phyloP scores from a whole-genome alignment of 2,797 vertebrate species.

The Microchirus variegatus region DNA sequence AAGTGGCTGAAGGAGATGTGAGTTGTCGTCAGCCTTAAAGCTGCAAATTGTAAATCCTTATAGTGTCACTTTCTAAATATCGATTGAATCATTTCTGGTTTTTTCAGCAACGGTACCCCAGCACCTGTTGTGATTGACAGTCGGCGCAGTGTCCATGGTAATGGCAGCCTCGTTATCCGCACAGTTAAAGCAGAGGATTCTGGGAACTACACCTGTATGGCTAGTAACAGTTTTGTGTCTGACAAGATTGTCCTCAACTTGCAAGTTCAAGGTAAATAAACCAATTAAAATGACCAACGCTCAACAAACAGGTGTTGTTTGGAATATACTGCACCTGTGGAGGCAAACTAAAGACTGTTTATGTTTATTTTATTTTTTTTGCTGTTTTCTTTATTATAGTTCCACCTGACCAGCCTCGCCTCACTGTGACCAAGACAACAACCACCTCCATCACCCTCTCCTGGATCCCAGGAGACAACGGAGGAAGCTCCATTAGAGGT shows the following conservation, averaged over 20 bases:
- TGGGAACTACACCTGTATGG: slow-evolving; percentile 94
- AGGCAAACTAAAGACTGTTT: no score
- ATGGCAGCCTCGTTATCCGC: slow-evolving; percentile 95
- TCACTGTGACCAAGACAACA: slow-evolving; percentile 97
- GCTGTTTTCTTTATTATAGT: slow-evolving; percentile 73
- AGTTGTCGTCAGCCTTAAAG: slow-evolving; percentile 43
- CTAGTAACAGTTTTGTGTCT: slow-evolving; percentile 95
- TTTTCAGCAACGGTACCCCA: slow-evolving; percentile 90
- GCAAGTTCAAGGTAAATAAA: slow-evolving; percentile 92
- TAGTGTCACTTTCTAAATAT: not conserved
- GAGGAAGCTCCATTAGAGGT: slow-evolving; percentile 98
- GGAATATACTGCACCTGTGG: no score
- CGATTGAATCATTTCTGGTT: not conserved
- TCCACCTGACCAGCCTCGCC: slow-evolving; percentile 97
- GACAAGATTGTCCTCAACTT: slow-evolving; percentile 95
- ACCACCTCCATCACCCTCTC: slow-evolving; percentile 97
- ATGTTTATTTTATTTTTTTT: no score
- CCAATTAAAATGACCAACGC: no score
- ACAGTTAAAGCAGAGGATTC: slow-evolving; percentile 98
- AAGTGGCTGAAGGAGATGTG: slow-evolving; percentile 99
- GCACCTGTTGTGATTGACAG: slow-evolving; percentile 93
- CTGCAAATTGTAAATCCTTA: not conserved
- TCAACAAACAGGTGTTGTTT: no score
- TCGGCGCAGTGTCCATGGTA: slow-evolving; percentile 92
- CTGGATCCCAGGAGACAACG: slow-evolving; percentile 98